phyloP scores from a whole-genome alignment of 2,888 invertebrate genomes.

The Sicus ferrugineus region DNA sequence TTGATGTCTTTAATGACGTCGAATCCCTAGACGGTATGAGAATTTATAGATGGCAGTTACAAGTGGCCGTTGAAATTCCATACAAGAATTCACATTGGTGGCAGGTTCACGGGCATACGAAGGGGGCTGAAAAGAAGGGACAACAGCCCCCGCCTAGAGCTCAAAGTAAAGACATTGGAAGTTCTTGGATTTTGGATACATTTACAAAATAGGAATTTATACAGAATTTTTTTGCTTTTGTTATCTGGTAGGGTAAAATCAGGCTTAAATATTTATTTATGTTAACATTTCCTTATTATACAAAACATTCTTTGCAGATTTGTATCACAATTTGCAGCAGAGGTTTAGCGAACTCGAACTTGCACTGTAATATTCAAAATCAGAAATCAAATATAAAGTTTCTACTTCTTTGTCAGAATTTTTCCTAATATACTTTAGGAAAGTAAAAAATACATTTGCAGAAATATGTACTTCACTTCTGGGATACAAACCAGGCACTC shows the following conservation, averaged over 20 bases:
- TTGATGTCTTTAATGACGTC: constrained; percentile 21
- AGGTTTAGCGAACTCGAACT: too few species aligned
- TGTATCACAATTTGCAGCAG: too few species aligned
- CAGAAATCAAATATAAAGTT: too few species aligned
- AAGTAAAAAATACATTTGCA: too few species aligned
- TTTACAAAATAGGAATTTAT: not conserved
- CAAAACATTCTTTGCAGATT: not conserved
- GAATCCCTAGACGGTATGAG: not conserved
- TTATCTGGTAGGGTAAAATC: not conserved
- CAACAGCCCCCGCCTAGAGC: not conserved
- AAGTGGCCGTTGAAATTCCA: constrained; percentile 20
- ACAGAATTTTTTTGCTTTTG: not conserved
- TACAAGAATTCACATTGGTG: too few species aligned
- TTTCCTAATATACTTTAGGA: too few species aligned
- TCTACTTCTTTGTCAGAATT: too few species aligned
- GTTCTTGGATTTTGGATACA: not conserved
- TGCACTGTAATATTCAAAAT: too few species aligned
- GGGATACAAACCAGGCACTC: too few species aligned
- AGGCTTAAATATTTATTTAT: not conserved
- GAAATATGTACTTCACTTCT: too few species aligned
- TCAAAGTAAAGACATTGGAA: not conserved
- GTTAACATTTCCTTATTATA: not conserved
- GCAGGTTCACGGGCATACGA: too few species aligned
- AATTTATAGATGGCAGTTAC: constrained; percentile 16
- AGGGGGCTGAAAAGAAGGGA: not conserved